Evolutionary conservation across 2,797 vertebrate genomes (phyloP).

Genomic region (Urophycis tenuis): DNA sequence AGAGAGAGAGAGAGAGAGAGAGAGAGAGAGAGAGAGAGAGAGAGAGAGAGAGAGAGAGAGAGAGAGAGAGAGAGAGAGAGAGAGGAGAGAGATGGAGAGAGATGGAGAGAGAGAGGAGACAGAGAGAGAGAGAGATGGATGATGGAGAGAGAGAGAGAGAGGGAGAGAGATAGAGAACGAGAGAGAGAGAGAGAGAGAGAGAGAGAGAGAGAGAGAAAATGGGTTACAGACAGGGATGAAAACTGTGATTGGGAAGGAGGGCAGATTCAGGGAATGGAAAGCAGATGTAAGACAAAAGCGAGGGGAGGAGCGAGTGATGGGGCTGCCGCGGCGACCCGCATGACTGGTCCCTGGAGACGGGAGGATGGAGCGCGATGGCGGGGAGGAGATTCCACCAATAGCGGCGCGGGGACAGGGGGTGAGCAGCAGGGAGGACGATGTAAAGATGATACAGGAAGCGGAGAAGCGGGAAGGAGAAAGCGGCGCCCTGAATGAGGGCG

Average conservation of each 20-base stretch:
- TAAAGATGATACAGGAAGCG: not conserved
- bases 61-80: slow-evolving; percentile 10
- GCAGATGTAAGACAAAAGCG: not conserved
- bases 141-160: slow-evolving; percentile 12
- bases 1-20: slow-evolving; percentile 5
- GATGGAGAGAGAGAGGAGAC: slow-evolving; percentile 1
- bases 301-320: not conserved
- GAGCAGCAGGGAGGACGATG: not conserved
- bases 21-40: slow-evolving; percentile 8
- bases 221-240: not conserved
- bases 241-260: not conserved
- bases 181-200: slow-evolving; percentile 9
- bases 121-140: slow-evolving; percentile 2
- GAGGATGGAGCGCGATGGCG: not conserved
- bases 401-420: not conserved
- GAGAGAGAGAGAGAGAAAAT: slow-evolving; percentile 7
- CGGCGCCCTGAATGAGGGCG: not conserved
- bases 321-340: not conserved
- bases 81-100: slow-evolving; percentile 12
- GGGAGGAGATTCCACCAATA: not conserved
- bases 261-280: not conserved
- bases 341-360: not conserved
- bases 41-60: slow-evolving; percentile 8
- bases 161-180: slow-evolving; percentile 10
- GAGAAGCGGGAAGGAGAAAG: not conserved